A percentile compares a stretch with the other conserved stretches of the same genome.
phyloP scores from a whole-genome alignment of 2,113 vertebrate genomes.

The Echinops telfairi region DNA sequence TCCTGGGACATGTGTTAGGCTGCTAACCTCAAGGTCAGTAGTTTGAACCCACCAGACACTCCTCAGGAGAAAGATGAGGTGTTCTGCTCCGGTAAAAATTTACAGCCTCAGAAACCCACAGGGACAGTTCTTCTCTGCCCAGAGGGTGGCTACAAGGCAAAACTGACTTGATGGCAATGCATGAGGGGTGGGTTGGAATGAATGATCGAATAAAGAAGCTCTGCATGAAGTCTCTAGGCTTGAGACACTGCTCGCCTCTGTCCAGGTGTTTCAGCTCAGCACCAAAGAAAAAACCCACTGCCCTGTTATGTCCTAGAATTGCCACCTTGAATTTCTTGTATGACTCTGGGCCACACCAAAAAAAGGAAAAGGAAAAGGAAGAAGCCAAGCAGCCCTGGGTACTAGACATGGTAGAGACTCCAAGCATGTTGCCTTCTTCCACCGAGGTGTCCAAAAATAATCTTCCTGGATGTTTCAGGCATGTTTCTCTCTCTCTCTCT shows the following conservation, averaged over 20 bases:
- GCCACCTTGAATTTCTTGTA: conserved; percentile 19
- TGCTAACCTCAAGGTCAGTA: too few relatives aligned
- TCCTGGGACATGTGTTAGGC: too few relatives aligned
- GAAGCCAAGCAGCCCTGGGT: too few relatives aligned
- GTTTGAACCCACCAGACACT: too few relatives aligned
- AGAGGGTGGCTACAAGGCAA: too few relatives aligned
- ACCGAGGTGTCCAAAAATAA: not conserved
- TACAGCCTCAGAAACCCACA: too few relatives aligned
- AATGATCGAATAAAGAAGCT: not conserved
- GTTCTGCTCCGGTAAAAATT: too few relatives aligned
- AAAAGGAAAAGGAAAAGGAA: not conserved
- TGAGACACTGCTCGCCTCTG: not conserved
- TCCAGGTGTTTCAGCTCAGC: not conserved
- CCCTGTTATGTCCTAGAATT: not conserved
- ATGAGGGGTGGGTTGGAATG: not conserved
- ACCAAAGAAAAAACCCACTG: not conserved
- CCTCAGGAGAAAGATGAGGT: too few relatives aligned
- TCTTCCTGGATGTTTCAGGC: not conserved
- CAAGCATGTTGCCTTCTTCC: not conserved
- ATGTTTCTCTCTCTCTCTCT: not conserved
- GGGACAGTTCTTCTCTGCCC: too few relatives aligned
- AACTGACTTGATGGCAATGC: too few relatives aligned
- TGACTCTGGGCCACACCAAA: not conserved
- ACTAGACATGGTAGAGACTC: not conserved
- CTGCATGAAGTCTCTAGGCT: not conserved